These are phyloP conservation scores for Popillia japonica DNA, from an alignment of 1,140 invertebrate species.

Conservation along the genomic window DNA sequence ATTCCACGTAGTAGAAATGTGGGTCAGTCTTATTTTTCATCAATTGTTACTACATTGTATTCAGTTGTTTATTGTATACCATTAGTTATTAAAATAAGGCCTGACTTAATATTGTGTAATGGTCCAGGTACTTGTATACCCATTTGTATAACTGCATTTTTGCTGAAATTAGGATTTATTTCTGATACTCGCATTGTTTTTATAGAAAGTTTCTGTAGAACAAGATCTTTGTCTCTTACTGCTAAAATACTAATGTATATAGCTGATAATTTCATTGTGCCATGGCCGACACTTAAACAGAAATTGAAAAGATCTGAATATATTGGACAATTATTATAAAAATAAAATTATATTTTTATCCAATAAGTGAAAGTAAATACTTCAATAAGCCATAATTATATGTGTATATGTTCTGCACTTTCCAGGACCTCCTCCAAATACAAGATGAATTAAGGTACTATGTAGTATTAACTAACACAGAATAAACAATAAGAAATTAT, in stretches of 20 bases:
- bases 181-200: constrained; percentile 82
- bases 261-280: constrained; percentile 88
- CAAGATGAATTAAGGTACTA: too few relatives aligned
- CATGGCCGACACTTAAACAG: constrained; percentile 75
- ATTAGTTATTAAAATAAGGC: constrained; percentile 74
- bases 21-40: constrained; percentile 83
- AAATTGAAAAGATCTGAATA: constrained; percentile 57
- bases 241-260: constrained; percentile 87
- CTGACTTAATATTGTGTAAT: constrained; percentile 88
- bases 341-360: too few relatives aligned
- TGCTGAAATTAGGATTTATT: constrained; percentile 65
- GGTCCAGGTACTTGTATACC: constrained; percentile 95
- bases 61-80: constrained; percentile 74
- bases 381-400: too few relatives aligned
- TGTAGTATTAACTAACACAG: too few relatives aligned
- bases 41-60: constrained; percentile 79
- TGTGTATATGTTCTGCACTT: too few relatives aligned
- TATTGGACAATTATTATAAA: constrained; percentile 58
- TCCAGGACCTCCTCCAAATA: too few relatives aligned
- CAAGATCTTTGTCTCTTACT: constrained; percentile 85
- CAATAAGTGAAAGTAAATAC: too few relatives aligned
- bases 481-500: too few relatives aligned
- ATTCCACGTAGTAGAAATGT: constrained; percentile 89
- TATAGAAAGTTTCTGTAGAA: constrained; percentile 94
- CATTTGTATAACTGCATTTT: constrained; percentile 54